A percentile compares a stretch with the other conserved stretches of the same genome.
Evolutionary conservation across 2,888 invertebrate genomes (phyloP).

Genomic region (Capitulum mitella): DNA sequence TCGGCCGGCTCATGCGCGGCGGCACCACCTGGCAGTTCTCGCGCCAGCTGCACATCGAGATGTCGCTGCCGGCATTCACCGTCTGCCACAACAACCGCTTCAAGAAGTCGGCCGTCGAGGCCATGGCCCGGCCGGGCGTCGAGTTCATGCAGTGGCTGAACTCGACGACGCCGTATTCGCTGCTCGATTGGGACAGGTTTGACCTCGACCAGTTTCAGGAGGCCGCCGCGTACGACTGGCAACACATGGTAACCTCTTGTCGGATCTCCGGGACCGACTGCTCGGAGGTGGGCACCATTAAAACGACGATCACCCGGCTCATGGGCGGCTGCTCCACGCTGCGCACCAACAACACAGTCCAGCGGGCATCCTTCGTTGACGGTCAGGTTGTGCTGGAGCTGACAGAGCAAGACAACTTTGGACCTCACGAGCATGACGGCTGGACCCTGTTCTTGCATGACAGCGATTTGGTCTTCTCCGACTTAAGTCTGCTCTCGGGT

Average conservation of each 20-base stretch:
- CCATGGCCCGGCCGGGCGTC: not conserved
- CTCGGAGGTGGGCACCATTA: not conserved
- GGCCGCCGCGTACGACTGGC: not conserved
- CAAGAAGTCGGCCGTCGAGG: not conserved
- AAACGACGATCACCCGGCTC: not conserved
- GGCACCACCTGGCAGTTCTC: not conserved
- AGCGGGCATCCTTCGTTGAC: not conserved
- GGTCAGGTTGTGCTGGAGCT: not conserved
- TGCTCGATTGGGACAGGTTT: not conserved
- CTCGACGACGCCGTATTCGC: not conserved
- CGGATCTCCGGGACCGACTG: not conserved
- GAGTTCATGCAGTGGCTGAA: not conserved
- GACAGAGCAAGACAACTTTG: not conserved
- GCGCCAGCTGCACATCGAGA: too few relatives aligned
- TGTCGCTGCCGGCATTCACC: not conserved
- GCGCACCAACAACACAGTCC: not conserved
- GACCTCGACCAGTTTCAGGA: not conserved
- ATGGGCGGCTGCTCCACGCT: not conserved
- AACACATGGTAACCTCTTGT: not conserved
- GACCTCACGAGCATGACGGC: not conserved
- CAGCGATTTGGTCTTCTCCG: not conserved
- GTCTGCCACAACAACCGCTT: not conserved
- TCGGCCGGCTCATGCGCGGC: not conserved
- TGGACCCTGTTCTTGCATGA: not conserved
- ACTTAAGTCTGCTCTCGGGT: not conserved